phyloP scores from a whole-genome alignment of 37 sponge, comb jelly and placozoan genomes.

The Lycopodina hypogea region DNA sequence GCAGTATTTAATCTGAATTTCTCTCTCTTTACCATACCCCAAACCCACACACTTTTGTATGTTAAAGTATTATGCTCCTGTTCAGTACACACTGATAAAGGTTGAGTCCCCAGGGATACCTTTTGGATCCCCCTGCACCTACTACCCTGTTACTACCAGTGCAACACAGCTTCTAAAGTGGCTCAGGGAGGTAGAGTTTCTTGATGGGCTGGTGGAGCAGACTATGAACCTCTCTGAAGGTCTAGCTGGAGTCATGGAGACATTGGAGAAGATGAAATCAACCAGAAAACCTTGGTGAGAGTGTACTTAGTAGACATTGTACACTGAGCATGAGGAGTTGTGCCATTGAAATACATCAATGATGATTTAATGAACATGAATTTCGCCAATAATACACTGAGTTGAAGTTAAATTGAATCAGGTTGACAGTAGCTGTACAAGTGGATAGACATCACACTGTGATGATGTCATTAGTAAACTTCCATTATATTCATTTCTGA shows the following conservation, averaged over 20 bases:
- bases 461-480: too few relatives aligned
- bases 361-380: too few relatives aligned
- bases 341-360: too few relatives aligned
- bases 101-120: conserved; percentile 28
- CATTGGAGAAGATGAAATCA: conserved; percentile 13
- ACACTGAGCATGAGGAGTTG: too few relatives aligned
- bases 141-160: conserved; percentile 39
- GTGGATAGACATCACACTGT: too few relatives aligned
- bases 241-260: conserved; percentile 44
- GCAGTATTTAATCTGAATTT: neutral
- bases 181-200: conserved; percentile 29
- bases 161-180: conserved; percentile 13
- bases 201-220: conserved; percentile 50
- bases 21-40: neutral
- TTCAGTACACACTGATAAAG: conserved; percentile 34
- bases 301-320: too few relatives aligned
- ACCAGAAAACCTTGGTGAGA: conserved; percentile 35
- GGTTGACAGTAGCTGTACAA: too few relatives aligned
- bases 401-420: too few relatives aligned
- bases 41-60: neutral
- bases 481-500: too few relatives aligned
- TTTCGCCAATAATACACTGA: too few relatives aligned
- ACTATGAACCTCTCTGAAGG: conserved; percentile 38
- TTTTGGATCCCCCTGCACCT: conserved; percentile 28
- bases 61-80: conserved; percentile 28